Evolutionary conservation across 2,113 vertebrate species (phyloP).

Genomic region (Urocynchramus pylzowi): DNA sequence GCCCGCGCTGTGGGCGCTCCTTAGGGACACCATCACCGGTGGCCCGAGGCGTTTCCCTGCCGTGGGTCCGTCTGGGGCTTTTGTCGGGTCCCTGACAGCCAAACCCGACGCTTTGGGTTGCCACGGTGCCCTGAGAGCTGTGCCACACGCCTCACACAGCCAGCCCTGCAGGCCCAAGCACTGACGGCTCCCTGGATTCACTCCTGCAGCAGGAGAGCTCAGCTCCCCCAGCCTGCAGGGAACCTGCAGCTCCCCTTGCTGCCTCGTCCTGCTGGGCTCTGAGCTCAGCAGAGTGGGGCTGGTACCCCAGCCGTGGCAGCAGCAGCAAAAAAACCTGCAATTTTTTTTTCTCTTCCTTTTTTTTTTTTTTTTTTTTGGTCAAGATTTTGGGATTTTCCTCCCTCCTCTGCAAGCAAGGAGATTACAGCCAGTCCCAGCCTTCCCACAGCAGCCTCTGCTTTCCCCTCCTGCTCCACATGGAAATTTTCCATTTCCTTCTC

Average conservation of each 20-base stretch:
- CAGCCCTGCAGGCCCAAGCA: rapidly evolving
- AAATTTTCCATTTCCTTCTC: not conserved
- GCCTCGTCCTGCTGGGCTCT: not conserved
- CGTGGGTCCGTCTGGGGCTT: not conserved
- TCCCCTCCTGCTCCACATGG: rapidly evolving
- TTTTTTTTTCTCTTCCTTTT: not conserved
- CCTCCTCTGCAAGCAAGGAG: not conserved
- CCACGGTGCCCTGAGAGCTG: rapidly evolving
- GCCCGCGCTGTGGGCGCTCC: rapidly evolving
- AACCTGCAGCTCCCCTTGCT: not conserved
- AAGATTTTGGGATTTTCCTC: not conserved
- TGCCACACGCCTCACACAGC: rapidly evolving
- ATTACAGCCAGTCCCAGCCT: not conserved
- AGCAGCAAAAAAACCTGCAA: not conserved
- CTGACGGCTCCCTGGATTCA: not conserved
- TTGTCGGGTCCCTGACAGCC: not conserved
- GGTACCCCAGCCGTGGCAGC: rapidly evolving
- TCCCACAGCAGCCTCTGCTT: not conserved
- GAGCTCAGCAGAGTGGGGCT: not conserved
- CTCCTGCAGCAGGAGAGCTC: not conserved
- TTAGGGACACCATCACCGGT: rapidly evolving
- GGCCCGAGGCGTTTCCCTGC: rapidly evolving
- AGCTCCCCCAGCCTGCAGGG: not conserved
- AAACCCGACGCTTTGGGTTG: rapidly evolving
- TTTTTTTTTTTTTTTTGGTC: not conserved